A percentile compares a stretch with the other conserved stretches of the same genome.
Evolutionary conservation across 2,888 invertebrate genomes (phyloP).

Genomic region (Microplitis deprimator): DNA sequence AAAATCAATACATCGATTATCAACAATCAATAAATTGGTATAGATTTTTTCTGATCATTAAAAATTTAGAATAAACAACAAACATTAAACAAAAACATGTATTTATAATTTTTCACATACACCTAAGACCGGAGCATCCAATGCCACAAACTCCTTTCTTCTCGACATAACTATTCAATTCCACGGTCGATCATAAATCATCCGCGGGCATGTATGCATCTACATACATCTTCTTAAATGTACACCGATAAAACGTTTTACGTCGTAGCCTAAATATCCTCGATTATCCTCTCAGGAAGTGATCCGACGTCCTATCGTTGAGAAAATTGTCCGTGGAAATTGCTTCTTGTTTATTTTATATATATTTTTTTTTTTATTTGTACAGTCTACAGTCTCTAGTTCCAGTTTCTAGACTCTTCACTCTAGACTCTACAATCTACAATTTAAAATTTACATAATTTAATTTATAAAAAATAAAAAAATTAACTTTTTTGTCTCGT

Average conservation of each 20-base stretch:
- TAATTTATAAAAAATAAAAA: not conserved
- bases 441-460: not conserved
- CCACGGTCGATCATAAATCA: conserved; percentile 36
- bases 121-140: too few species aligned
- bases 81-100: too few species aligned
- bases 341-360: not conserved
- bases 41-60: too few species aligned
- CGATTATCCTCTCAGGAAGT: conserved; percentile 15
- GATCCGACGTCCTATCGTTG: not conserved
- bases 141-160: not conserved
- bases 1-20: too few species aligned
- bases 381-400: too few species aligned
- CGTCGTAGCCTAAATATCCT: conserved; percentile 24
- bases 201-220: conserved; percentile 22
- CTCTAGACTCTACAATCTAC: not conserved
- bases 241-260: conserved; percentile 1
- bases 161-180: conserved; percentile 33
- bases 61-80: too few species aligned
- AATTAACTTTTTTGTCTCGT: not conserved
- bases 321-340: conserved; percentile 3
- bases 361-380: not conserved
- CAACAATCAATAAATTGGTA: too few species aligned
- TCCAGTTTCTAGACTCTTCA: too few species aligned
- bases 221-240: conserved; percentile 15
- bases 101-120: too few species aligned